These are phyloP conservation scores for Elaphurus davidianus DNA, from an alignment of 2,113 vertebrate species.

Conservation along the genomic window DNA sequence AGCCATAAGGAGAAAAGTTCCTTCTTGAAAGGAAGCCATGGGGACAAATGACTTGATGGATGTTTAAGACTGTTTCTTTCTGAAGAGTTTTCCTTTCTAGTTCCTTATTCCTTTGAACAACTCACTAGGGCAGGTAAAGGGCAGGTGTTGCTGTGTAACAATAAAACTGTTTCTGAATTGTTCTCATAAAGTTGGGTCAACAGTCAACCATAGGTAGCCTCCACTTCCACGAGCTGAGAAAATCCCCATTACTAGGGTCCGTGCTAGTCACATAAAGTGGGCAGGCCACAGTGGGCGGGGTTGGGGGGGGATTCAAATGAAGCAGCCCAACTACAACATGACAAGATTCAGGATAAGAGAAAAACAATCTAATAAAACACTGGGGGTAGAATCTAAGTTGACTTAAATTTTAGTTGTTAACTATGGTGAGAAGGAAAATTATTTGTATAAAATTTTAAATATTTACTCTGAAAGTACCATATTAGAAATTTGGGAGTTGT, in stretches of 20 bases:
- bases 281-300: fast-evolving
- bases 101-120: constrained; percentile 34
- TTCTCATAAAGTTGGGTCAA: constrained; percentile 51
- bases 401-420: constrained; percentile 34
- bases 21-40: background rate
- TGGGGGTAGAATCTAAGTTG: background rate
- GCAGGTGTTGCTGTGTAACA: constrained; percentile 19
- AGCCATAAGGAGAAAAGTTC: background rate
- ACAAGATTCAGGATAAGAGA: background rate
- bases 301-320: background rate
- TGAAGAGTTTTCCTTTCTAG: constrained; percentile 4
- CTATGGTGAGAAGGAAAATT: background rate
- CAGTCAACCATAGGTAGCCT: constrained; percentile 36
- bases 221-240: constrained; percentile 7
- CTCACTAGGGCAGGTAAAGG: constrained; percentile 36
- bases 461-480: background rate
- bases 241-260: constrained; percentile 33
- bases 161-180: constrained; percentile 49
- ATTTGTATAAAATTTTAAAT: constrained; percentile 12
- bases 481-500: background rate
- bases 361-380: background rate
- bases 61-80: background rate
- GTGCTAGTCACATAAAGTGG: constrained; percentile 21
- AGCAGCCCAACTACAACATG: background rate
- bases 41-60: background rate